These are phyloP conservation scores for Intellagama lesueurii DNA, from an alignment of 2,797 vertebrate genomes.

Conservation along the genomic window DNA sequence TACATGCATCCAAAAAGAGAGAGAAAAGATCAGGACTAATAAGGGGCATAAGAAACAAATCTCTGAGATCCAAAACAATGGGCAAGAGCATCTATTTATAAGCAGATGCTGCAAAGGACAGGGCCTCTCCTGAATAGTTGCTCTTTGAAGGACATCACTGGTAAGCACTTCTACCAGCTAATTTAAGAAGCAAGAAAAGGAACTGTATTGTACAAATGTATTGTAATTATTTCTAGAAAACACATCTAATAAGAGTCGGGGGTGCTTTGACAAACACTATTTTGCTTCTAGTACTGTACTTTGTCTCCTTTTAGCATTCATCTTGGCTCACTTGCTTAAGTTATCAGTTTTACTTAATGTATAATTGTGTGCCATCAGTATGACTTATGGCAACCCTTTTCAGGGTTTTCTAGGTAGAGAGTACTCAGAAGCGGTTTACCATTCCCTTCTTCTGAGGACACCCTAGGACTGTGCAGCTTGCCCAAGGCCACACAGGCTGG, in stretches of 20 bases:
- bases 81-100: not conserved
- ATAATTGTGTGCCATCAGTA: too few relatives aligned
- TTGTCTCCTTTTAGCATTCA: constrained; percentile 22
- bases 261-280: not conserved
- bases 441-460: too few relatives aligned
- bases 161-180: not conserved
- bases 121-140: too few relatives aligned
- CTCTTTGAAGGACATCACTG: not conserved
- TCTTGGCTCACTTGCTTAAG: not conserved
- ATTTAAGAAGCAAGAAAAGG: constrained; percentile 1
- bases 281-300: not conserved
- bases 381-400: too few relatives aligned
- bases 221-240: not conserved
- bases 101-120: too few relatives aligned
- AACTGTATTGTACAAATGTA: not conserved
- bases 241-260: not conserved
- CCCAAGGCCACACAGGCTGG: too few relatives aligned
- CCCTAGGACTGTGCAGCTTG: too few relatives aligned
- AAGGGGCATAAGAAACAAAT: not conserved
- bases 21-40: not conserved
- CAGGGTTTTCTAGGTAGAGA: too few relatives aligned
- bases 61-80: not conserved
- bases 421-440: too few relatives aligned
- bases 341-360: constrained; percentile 1
- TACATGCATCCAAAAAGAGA: not conserved